Conservation (phyloP, 1,140 invertebrate species). For the Lepidurus apus region DNA sequence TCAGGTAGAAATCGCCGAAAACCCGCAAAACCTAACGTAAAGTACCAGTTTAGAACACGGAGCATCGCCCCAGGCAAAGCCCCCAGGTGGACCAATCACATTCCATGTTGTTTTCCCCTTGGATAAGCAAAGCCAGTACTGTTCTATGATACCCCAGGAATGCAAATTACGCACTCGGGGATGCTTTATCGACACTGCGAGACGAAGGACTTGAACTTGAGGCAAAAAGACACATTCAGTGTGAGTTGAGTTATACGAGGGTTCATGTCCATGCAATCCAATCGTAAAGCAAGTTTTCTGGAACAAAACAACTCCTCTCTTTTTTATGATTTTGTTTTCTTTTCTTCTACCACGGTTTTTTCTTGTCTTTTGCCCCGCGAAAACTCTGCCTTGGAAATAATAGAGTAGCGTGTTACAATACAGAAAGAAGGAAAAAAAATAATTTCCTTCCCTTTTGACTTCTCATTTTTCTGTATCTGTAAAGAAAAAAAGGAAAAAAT, state of each 20-base stretch:
- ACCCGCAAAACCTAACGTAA: not conserved
- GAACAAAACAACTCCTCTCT: not conserved
- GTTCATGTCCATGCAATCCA: not conserved
- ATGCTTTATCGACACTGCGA: not conserved
- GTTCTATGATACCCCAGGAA: not conserved
- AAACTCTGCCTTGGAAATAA: not conserved
- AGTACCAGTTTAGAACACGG: not conserved
- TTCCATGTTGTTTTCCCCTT: not conserved
- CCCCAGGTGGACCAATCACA: constrained; percentile 1
- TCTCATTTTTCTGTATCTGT: not conserved
- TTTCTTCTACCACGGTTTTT: not conserved
- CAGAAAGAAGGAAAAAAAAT: not conserved
- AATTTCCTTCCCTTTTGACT: not conserved
- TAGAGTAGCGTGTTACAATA: not conserved
- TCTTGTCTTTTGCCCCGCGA: no score
- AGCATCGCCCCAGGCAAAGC: no score
- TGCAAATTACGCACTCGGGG: not conserved
- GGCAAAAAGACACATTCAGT: not conserved
- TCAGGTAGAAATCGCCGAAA: constrained; percentile 16
- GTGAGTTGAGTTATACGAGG: not conserved
- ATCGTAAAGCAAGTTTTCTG: not conserved
- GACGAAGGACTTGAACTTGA: not conserved
- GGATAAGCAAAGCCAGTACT: not conserved
- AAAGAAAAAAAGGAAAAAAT: not conserved
- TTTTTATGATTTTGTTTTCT: not conserved